Evolutionary conservation across 2,888 invertebrate species (phyloP).

Genomic region (Lasioglossum leucozonium): DNA sequence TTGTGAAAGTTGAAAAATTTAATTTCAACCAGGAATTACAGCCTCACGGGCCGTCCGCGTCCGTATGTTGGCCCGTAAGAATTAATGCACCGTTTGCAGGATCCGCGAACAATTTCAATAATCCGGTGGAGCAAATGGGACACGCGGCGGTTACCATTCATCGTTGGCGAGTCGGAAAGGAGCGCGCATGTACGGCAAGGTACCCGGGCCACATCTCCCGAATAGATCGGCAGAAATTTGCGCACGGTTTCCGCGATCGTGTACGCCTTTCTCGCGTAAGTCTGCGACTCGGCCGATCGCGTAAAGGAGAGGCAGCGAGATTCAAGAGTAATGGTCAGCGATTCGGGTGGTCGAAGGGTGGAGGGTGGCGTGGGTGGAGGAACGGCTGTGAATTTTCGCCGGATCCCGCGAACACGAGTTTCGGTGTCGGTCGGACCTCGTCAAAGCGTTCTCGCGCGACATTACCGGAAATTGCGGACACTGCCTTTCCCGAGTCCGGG

Average conservation of each 20-base stretch:
- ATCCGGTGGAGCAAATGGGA: slow-evolving; percentile 16
- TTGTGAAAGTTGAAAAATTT: neutral
- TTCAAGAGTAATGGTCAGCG: slow-evolving; percentile 10
- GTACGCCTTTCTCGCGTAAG: slow-evolving; percentile 71
- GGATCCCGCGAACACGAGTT: slow-evolving; percentile 58
- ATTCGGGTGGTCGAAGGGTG: neutral
- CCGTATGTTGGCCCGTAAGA: neutral
- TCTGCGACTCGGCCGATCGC: neutral
- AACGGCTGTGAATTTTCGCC: slow-evolving; percentile 50
- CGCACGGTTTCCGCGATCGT: slow-evolving; percentile 54
- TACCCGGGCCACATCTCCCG: slow-evolving; percentile 26
- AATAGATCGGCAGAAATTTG: slow-evolving; percentile 59
- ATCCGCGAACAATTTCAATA: slow-evolving; percentile 33
- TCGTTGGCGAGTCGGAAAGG: slow-evolving; percentile 14
- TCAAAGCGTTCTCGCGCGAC: slow-evolving; percentile 65
- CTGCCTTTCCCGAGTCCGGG: slow-evolving; percentile 52
- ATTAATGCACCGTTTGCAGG: slow-evolving; percentile 21
- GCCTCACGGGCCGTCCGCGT: neutral
- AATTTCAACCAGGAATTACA: neutral
- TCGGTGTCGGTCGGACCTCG: slow-evolving; percentile 57
- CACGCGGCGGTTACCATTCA: slow-evolving; percentile 31
- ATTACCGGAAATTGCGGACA: slow-evolving; percentile 70
- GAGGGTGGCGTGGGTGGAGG: neutral
- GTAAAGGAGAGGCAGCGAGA: slow-evolving; percentile 30
- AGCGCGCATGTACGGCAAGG: slow-evolving; percentile 35